phyloP scores from a whole-genome alignment of 2,113 vertebrate species.

The Lota lota region DNA sequence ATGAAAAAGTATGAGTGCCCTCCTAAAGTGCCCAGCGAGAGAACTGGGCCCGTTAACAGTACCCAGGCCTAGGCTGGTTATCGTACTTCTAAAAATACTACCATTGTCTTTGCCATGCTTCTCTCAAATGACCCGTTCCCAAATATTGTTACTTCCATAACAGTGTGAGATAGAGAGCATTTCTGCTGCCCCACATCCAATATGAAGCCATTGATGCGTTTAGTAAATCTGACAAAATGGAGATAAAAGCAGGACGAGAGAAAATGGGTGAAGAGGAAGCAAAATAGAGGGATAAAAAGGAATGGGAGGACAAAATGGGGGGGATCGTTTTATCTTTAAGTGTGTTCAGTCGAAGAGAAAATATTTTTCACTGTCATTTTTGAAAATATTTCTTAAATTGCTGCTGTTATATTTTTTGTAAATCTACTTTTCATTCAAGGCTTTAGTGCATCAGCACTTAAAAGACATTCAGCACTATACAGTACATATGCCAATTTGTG shows the following conservation, averaged over 20 bases:
- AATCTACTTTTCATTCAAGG: not conserved
- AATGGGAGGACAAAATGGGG: not conserved
- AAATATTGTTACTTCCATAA: not conserved
- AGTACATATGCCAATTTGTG: no score
- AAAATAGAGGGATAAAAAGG: not conserved
- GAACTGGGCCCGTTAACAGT: not conserved
- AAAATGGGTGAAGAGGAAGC: not conserved
- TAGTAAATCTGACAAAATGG: not conserved
- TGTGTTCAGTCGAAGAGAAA: not conserved
- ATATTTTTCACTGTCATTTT: not conserved
- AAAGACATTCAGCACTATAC: not conserved
- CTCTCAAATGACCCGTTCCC: conserved; percentile 12
- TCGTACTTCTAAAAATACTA: conserved; percentile 21
- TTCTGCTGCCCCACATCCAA: not conserved
- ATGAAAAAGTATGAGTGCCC: conserved; percentile 9
- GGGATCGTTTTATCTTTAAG: not conserved
- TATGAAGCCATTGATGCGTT: not conserved
- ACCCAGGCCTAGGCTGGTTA: conserved; percentile 11
- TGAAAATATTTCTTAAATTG: not conserved
- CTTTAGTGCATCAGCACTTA: not conserved
- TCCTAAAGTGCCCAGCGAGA: conserved; percentile 10
- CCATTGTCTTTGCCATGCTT: not conserved
- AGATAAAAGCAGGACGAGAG: not conserved
- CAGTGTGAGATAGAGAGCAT: not conserved
- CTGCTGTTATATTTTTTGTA: not conserved